phyloP scores from a whole-genome alignment of 2,113 vertebrate genomes.

The Oreochromis aureus region DNA sequence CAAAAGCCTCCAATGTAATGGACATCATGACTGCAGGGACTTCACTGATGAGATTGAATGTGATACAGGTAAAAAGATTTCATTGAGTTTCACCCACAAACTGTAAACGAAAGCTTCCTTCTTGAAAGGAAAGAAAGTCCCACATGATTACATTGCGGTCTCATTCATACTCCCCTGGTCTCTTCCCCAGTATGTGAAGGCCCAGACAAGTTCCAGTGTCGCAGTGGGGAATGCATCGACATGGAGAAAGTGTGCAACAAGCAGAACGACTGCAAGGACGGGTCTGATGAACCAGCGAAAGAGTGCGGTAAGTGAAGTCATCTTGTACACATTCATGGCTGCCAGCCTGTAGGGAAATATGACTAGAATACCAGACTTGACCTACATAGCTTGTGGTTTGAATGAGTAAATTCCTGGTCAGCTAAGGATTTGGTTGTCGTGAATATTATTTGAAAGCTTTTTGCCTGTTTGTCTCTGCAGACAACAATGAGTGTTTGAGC shows the following conservation, averaged over 20 bases:
- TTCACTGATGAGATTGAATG: slow-evolving; percentile 80
- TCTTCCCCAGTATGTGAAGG: slow-evolving; percentile 72
- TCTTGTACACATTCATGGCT: background rate
- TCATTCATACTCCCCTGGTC: background rate
- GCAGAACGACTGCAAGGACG: slow-evolving; percentile 75
- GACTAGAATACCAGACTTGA: background rate
- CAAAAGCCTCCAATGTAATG: slow-evolving; percentile 77
- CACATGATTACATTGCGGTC: background rate
- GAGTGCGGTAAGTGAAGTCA: slow-evolving; percentile 75
- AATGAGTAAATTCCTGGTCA: background rate
- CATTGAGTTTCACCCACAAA: background rate
- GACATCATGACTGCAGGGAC: slow-evolving; percentile 73
- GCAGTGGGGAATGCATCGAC: slow-evolving; percentile 80
- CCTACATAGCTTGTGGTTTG: slow-evolving; percentile 11
- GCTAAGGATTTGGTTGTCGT: background rate
- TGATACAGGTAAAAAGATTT: slow-evolving; percentile 59
- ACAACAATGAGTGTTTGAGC: slow-evolving; percentile 75
- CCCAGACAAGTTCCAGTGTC: slow-evolving; percentile 74
- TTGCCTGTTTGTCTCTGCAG: slow-evolving; percentile 47
- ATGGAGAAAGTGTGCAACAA: slow-evolving; percentile 77
- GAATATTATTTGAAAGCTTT: background rate
- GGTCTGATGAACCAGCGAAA: slow-evolving; percentile 80
- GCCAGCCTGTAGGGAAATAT: background rate
- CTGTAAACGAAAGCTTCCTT: background rate
- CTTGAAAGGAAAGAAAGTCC: background rate